Evolutionary conservation across 2,113 vertebrate genomes (phyloP).

Genomic region (Microcebus ravelobensis): DNA sequence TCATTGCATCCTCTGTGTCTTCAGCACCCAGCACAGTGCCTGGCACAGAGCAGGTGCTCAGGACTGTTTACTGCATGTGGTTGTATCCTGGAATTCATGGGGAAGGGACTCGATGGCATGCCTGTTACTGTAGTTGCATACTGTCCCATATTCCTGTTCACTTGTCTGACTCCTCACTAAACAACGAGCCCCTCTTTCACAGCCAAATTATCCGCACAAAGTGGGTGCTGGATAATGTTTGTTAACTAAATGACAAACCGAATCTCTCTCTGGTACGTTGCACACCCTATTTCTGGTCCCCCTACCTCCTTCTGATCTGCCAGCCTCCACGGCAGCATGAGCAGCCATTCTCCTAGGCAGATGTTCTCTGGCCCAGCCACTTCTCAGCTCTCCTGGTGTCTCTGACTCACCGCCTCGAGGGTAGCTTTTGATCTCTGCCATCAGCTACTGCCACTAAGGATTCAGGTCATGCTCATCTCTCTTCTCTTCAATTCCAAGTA

Average conservation of each 20-base stretch:
- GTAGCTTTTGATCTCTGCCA: background rate
- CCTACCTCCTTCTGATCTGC: background rate
- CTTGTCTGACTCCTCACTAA: background rate
- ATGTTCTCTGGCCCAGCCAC: background rate
- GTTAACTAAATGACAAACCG: background rate
- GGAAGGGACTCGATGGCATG: background rate
- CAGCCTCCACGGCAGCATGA: background rate
- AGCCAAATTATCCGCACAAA: background rate
- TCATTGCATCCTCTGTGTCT: background rate
- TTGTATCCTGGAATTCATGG: conserved; percentile 17
- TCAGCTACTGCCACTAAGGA: background rate
- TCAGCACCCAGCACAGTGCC: conserved; percentile 60
- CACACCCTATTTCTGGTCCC: background rate
- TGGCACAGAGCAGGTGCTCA: conserved; percentile 18
- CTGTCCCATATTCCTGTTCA: background rate
- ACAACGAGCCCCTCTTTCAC: background rate
- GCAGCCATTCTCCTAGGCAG: background rate
- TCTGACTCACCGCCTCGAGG: background rate
- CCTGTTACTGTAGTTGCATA: background rate
- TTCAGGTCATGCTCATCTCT: background rate
- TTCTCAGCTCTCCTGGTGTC: background rate
- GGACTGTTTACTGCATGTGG: background rate
- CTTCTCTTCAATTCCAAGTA: background rate
- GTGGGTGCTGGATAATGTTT: background rate
- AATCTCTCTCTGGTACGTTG: background rate